These are phyloP conservation scores for Anhinga anhinga DNA, from an alignment of 2,113 vertebrate species.

Conservation along the genomic window DNA sequence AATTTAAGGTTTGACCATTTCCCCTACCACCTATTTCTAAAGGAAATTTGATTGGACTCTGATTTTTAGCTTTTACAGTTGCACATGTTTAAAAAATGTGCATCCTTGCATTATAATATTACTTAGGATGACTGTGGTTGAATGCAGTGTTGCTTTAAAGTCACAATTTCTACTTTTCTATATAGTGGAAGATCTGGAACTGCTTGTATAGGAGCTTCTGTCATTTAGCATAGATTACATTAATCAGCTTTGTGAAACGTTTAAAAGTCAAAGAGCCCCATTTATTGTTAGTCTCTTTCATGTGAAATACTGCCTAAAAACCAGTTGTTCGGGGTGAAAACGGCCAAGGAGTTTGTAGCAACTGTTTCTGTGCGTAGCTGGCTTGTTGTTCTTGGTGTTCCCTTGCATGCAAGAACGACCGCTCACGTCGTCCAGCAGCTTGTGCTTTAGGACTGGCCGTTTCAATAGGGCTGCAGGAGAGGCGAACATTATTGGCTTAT, in stretches of 20 bases:
- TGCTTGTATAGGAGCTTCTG: background rate
- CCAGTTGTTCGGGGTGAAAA: background rate
- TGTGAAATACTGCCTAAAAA: background rate
- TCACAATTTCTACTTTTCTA: background rate
- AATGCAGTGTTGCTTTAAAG: background rate
- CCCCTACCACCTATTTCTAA: background rate
- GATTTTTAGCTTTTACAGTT: background rate
- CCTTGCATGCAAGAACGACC: fast-evolving
- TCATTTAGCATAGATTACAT: background rate
- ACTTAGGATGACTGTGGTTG: background rate
- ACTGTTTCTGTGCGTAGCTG: background rate
- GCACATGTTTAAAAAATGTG: background rate
- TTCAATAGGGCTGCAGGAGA: background rate
- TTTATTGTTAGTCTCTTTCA: background rate
- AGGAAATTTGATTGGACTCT: background rate
- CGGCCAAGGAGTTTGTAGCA: background rate
- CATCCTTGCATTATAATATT: too few relatives aligned
- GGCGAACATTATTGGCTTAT: fast-evolving
- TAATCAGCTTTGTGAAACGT: background rate
- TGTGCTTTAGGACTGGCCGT: background rate
- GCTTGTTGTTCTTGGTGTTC: fast-evolving
- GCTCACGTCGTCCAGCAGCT: fast-evolving
- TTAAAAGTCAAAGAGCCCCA: background rate
- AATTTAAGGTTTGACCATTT: background rate
- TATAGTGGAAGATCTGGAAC: background rate